These are phyloP conservation scores for Gasteruption jaculator DNA, from an alignment of 2,888 invertebrate genomes.

Conservation along the genomic window DNA sequence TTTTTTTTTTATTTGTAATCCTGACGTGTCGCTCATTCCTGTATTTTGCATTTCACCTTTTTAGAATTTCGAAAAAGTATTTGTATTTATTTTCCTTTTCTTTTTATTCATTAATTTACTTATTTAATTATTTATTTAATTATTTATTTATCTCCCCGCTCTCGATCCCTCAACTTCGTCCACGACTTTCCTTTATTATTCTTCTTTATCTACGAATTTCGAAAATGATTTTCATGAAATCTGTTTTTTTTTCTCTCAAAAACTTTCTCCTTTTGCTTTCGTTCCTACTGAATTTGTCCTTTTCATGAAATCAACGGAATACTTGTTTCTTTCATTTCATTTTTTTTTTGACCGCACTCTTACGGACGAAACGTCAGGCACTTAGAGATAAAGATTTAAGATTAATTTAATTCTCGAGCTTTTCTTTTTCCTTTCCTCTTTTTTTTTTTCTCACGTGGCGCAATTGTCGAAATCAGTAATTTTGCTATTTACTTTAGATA, in stretches of 20 bases:
- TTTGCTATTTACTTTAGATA: too few relatives aligned
- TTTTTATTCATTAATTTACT: too few relatives aligned
- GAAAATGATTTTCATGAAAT: too few relatives aligned
- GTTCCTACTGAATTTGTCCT: too few relatives aligned
- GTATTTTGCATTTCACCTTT: constrained; percentile 11
- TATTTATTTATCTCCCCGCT: too few relatives aligned
- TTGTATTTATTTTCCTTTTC: constrained; percentile 16
- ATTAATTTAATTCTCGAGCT: constrained; percentile 7
- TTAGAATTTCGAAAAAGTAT: constrained; percentile 27
- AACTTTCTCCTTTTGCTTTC: too few relatives aligned
- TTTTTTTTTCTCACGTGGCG: background rate
- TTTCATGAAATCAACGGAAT: too few relatives aligned
- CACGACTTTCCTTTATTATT: too few relatives aligned
- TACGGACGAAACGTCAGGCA: constrained; percentile 34
- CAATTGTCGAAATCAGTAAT: background rate
- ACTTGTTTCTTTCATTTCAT: constrained; percentile 17
- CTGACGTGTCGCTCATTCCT: constrained; percentile 4
- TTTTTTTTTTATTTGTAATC: background rate
- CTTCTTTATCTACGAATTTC: too few relatives aligned
- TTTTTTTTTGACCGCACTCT: constrained; percentile 26
- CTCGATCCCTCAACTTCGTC: too few relatives aligned
- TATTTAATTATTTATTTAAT: too few relatives aligned
- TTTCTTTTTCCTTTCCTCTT: background rate
- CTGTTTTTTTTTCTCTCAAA: too few relatives aligned
- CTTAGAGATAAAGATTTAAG: constrained; percentile 23